These are phyloP conservation scores for Micrasema longulum DNA, from an alignment of 1,140 invertebrate species.

Conservation along the genomic window DNA sequence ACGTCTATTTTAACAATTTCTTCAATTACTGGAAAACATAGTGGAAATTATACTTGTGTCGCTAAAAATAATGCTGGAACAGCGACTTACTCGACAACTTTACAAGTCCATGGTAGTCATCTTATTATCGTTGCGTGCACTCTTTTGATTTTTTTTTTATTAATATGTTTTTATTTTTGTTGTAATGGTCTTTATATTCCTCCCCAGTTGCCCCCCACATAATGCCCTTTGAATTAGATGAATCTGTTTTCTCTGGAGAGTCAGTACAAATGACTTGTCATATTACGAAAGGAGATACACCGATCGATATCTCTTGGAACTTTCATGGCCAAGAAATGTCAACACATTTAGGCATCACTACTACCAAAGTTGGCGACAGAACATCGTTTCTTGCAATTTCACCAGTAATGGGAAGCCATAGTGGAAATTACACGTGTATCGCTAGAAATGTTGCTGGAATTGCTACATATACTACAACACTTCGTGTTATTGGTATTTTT, in stretches of 20 bases:
- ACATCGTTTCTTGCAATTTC: constrained; percentile 73
- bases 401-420: constrained; percentile 66
- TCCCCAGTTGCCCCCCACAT: constrained; percentile 79
- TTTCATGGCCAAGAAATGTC: constrained; percentile 73
- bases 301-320: constrained; percentile 78
- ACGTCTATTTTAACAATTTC: constrained; percentile 78
- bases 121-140: constrained; percentile 23
- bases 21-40: constrained; percentile 66
- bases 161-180: constrained; percentile 16
- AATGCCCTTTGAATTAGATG: constrained; percentile 74
- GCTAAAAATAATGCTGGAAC: constrained; percentile 78
- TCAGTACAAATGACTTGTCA: constrained; percentile 81
- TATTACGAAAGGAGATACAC: constrained; percentile 79
- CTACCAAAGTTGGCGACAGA: constrained; percentile 76
- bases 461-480: constrained; percentile 73
- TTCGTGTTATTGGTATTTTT: constrained; percentile 77
- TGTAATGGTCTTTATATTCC: constrained; percentile 26
- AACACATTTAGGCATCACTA: constrained; percentile 59
- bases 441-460: constrained; percentile 78
- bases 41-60: constrained; percentile 74
- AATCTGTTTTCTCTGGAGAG: constrained; percentile 76
- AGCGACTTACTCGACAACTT: constrained; percentile 73
- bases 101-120: constrained; percentile 78
- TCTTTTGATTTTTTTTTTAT: constrained; percentile 43
- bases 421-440: constrained; percentile 74